phyloP scores from a whole-genome alignment of 1,140 invertebrate genomes.

The Adoxophyes honmai region DNA sequence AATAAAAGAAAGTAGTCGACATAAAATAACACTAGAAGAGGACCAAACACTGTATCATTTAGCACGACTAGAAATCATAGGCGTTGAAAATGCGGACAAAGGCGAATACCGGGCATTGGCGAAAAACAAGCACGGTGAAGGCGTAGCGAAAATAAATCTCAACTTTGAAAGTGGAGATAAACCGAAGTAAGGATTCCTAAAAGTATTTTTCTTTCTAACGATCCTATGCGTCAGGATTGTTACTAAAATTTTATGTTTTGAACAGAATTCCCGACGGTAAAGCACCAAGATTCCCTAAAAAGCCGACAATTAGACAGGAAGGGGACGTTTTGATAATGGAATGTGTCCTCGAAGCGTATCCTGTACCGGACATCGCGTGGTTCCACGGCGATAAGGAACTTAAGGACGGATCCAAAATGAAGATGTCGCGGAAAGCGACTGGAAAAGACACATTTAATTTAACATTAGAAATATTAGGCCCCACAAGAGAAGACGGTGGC shows the following conservation, averaged over 20 bases:
- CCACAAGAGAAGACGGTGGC: slow-evolving; percentile 96
- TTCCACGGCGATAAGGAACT: slow-evolving; percentile 92
- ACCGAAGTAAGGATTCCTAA: slow-evolving; percentile 84
- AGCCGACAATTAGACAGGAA: slow-evolving; percentile 96
- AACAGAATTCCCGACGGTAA: slow-evolving; percentile 95
- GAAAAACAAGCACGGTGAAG: slow-evolving; percentile 94
- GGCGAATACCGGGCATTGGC: slow-evolving; percentile 96
- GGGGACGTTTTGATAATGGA: slow-evolving; percentile 97
- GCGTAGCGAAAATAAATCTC: slow-evolving; percentile 95
- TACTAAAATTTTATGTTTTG: slow-evolving; percentile 51
- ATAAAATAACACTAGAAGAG: slow-evolving; percentile 87
- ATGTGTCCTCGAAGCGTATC: slow-evolving; percentile 96
- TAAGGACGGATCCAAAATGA: slow-evolving; percentile 87
- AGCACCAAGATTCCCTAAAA: slow-evolving; percentile 97
- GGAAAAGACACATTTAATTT: slow-evolving; percentile 94
- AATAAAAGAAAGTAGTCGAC: slow-evolving; percentile 86
- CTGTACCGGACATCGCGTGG: slow-evolving; percentile 97
- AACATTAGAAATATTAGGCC: slow-evolving; percentile 94
- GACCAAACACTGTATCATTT: slow-evolving; percentile 94
- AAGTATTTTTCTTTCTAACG: slow-evolving; percentile 3
- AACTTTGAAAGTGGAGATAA: slow-evolving; percentile 95
- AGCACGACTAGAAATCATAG: slow-evolving; percentile 89
- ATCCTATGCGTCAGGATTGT: slow-evolving; percentile 16
- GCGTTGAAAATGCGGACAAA: slow-evolving; percentile 90
- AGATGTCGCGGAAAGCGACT: slow-evolving; percentile 90